phyloP scores from a whole-genome alignment of 2,113 vertebrate species.

The Engystomops pustulosus region DNA sequence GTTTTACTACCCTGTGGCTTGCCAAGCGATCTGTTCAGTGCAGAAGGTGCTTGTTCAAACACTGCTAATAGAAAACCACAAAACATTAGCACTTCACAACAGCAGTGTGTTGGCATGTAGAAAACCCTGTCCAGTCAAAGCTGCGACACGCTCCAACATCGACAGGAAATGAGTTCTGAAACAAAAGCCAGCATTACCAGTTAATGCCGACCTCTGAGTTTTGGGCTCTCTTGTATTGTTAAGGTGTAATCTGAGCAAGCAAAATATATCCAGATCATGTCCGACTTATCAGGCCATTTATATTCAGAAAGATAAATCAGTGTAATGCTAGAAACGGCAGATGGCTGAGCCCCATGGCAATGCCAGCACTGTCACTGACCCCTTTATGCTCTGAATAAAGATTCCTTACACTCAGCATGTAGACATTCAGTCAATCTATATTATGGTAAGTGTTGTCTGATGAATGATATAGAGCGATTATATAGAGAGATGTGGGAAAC shows the following conservation, averaged over 20 bases:
- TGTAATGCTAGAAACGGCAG: slow-evolving; percentile 20
- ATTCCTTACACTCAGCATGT: not conserved
- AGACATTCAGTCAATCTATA: not conserved
- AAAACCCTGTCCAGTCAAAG: slow-evolving; percentile 17
- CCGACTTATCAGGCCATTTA: slow-evolving; percentile 24
- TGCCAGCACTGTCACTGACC: slow-evolving; percentile 32
- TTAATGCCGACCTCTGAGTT: slow-evolving; percentile 18
- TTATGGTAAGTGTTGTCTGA: not conserved
- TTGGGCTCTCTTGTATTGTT: slow-evolving; percentile 3
- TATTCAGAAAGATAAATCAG: slow-evolving; percentile 35
- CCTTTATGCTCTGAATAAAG: slow-evolving; percentile 11
- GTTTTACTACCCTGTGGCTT: not conserved
- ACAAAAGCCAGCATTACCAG: slow-evolving; percentile 1
- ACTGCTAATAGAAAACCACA: slow-evolving; percentile 26
- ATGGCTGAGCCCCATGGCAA: not conserved
- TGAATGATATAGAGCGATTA: no score
- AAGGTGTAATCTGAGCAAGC: not conserved
- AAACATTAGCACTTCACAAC: slow-evolving; percentile 9
- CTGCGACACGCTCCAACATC: not conserved
- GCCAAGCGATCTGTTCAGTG: slow-evolving; percentile 19
- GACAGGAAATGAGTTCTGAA: slow-evolving; percentile 31
- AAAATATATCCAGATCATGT: slow-evolving; percentile 12
- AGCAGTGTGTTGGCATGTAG: slow-evolving; percentile 6
- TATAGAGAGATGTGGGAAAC: no score
- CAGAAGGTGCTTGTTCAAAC: slow-evolving; percentile 1